Evolutionary conservation across 2,888 invertebrate genomes (phyloP).

Genomic region (Diaperis boleti): DNA sequence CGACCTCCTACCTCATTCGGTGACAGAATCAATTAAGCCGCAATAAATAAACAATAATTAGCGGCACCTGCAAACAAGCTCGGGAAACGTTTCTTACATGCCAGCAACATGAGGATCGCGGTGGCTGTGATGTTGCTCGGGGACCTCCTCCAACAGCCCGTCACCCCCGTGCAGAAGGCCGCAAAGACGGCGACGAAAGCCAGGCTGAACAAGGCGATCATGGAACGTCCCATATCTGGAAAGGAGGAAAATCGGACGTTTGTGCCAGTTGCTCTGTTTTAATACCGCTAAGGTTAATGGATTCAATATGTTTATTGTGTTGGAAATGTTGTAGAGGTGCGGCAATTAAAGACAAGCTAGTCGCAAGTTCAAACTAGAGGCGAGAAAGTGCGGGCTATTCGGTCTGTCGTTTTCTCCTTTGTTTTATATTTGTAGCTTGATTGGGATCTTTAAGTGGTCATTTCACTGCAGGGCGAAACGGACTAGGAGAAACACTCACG

Average conservation of each 20-base stretch:
- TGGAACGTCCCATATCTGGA: conserved; percentile 89
- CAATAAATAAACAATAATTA: too few relatives aligned
- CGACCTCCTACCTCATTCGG: too few relatives aligned
- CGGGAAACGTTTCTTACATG: conserved; percentile 77
- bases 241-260: conserved; percentile 47
- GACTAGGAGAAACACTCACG: conserved; percentile 71
- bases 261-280: conserved; percentile 25
- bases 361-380: neutral
- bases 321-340: conserved; percentile 8
- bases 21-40: too few relatives aligned
- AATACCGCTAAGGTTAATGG: conserved; percentile 35
- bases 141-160: conserved; percentile 96
- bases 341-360: conserved; percentile 18
- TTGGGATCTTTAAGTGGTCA: too few relatives aligned
- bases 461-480: too few relatives aligned
- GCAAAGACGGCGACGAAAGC: conserved; percentile 92
- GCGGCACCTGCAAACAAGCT: too few relatives aligned
- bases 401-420: too few relatives aligned
- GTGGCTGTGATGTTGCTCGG: conserved; percentile 95
- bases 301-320: conserved; percentile 34
- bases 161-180: conserved; percentile 95
- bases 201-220: conserved; percentile 93
- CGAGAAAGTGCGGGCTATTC: neutral
- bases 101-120: conserved; percentile 88
- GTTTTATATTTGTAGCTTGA: too few relatives aligned